These are phyloP conservation scores for Eupithecia dodoneata DNA, from an alignment of 2,888 invertebrate species.

Conservation along the genomic window DNA sequence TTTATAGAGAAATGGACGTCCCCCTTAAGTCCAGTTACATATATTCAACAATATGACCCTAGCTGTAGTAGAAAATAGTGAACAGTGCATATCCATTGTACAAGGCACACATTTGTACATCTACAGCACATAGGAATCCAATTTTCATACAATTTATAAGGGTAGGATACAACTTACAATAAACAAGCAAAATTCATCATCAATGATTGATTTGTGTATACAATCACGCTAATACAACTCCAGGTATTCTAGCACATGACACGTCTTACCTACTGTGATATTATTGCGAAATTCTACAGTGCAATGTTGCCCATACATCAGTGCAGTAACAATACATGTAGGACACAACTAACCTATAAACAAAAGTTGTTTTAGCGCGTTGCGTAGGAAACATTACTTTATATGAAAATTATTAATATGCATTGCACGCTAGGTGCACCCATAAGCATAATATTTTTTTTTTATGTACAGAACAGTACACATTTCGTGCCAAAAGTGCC, in stretches of 20 bases:
- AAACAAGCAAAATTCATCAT: not conserved
- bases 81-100: conserved; percentile 36
- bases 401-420: not conserved
- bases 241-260: conserved; percentile 8
- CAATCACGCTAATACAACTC: conserved; percentile 7
- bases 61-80: conserved; percentile 14
- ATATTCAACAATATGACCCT: conserved; percentile 14
- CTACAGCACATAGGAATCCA: conserved; percentile 26
- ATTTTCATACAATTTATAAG: not conserved
- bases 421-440: not conserved
- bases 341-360: conserved; percentile 1
- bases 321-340: conserved; percentile 11
- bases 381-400: not conserved
- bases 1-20: conserved; percentile 36
- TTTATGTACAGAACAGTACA: not conserved
- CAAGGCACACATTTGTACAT: conserved; percentile 46
- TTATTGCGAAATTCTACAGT: conserved; percentile 13
- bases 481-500: not conserved
- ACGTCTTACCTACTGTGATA: conserved; percentile 3
- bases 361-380: conserved; percentile 8
- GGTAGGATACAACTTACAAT: not conserved
- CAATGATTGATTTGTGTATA: not conserved
- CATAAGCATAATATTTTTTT: not conserved
- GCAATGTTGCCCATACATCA: conserved; percentile 7
- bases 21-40: conserved; percentile 22